phyloP scores from a whole-genome alignment of 1,140 invertebrate species.

The Ceratosolen fusciceps region DNA sequence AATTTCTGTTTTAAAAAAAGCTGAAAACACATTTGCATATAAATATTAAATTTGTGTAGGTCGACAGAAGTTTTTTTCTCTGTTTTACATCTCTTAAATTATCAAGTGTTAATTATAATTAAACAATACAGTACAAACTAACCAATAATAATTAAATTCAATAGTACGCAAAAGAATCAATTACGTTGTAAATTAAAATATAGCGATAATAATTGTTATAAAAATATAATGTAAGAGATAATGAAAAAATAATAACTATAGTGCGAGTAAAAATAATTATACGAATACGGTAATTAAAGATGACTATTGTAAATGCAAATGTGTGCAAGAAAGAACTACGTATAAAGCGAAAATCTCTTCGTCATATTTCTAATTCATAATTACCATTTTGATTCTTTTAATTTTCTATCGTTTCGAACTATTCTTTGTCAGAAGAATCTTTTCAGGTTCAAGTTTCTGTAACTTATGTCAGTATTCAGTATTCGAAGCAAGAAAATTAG shows the following conservation, averaged over 20 bases:
- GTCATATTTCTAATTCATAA: no score
- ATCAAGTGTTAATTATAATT: constrained; percentile 43
- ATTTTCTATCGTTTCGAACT: constrained; percentile 44
- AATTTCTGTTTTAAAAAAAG: constrained; percentile 48
- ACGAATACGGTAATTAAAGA: constrained; percentile 37
- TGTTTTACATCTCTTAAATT: constrained; percentile 37
- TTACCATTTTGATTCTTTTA: no score
- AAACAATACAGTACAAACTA: constrained; percentile 39
- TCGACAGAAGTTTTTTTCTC: constrained; percentile 32
- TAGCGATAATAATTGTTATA: constrained; percentile 39
- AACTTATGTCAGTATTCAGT: not conserved
- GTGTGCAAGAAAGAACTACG: constrained; percentile 27
- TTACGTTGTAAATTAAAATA: constrained; percentile 44
- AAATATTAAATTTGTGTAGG: constrained; percentile 28
- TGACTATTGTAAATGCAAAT: constrained; percentile 41
- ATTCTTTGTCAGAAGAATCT: constrained; percentile 18
- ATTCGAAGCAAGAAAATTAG: constrained; percentile 44
- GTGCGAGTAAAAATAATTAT: constrained; percentile 38
- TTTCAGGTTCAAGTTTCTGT: constrained; percentile 14
- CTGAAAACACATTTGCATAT: constrained; percentile 61
- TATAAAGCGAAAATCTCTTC: constrained; percentile 7
- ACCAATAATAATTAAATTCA: constrained; percentile 42
- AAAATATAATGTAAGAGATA: constrained; percentile 10
- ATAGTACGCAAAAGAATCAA: constrained; percentile 41
- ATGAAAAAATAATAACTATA: constrained; percentile 32